Evolutionary conservation across 2,113 vertebrate genomes (phyloP).

Genomic region (Hyperopisus bebe): DNA sequence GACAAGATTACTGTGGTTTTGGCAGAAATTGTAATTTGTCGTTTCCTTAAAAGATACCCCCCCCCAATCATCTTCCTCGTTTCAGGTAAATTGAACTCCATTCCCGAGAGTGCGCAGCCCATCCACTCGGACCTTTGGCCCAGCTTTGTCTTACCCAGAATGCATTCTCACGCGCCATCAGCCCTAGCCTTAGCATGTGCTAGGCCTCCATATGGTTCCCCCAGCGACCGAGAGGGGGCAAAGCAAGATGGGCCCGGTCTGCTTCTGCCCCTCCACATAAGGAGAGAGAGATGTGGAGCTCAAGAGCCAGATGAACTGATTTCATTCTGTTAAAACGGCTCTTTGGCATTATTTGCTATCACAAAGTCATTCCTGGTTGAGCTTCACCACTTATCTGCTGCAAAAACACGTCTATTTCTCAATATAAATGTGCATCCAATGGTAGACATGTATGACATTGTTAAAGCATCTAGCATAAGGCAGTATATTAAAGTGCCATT

Average conservation of each 20-base stretch:
- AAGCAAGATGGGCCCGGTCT: neutral
- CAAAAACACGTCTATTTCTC: neutral
- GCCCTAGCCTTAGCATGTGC: neutral
- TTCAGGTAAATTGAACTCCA: neutral
- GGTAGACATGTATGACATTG: neutral
- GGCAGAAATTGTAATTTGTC: slow-evolving; percentile 9
- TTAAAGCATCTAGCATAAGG: neutral
- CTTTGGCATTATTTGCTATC: neutral
- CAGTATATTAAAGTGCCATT: neutral
- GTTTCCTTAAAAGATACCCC: neutral
- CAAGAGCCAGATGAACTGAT: no score
- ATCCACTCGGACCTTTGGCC: neutral
- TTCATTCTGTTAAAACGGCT: neutral
- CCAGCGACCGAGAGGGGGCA: neutral
- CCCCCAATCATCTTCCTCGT: neutral
- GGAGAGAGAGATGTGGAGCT: neutral
- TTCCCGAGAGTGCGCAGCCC: neutral
- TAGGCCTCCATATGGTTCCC: neutral
- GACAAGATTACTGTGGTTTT: slow-evolving; percentile 14
- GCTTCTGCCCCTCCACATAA: neutral
- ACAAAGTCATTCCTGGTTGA: neutral
- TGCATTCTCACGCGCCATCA: no score
- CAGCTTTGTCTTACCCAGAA: neutral
- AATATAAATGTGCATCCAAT: neutral
- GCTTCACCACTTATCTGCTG: neutral